Percentiles rank a stretch among this genome's conserved stretches.
These are phyloP conservation scores for Chondrosia reniformis DNA, from an alignment of 37 sponge, comb jelly and placozoan species.

Conservation along the genomic window DNA sequence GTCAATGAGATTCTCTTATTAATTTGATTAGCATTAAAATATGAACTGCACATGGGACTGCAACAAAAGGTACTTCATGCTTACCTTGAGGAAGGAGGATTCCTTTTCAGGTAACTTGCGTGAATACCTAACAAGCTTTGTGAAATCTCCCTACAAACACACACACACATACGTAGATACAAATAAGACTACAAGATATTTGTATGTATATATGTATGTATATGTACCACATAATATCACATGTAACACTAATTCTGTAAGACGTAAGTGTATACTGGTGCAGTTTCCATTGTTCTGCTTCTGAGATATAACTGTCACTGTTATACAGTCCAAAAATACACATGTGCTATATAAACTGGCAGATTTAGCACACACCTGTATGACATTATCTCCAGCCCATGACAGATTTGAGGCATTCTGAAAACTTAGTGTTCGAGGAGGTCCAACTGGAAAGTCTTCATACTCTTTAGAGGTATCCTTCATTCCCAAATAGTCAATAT, in stretches of 20 bases:
- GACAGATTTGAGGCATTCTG: constrained; percentile 46
- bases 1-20: too few species aligned
- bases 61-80: too few species aligned
- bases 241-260: too few species aligned
- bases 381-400: constrained; percentile 55
- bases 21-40: too few species aligned
- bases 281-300: too few species aligned
- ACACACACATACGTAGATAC: background rate
- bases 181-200: background rate
- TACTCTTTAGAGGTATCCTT: background rate
- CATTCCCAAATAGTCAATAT: constrained; percentile 52
- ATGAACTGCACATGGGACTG: too few species aligned
- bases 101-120: constrained; percentile 84
- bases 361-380: constrained; percentile 73
- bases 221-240: too few species aligned
- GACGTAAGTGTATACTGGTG: too few species aligned
- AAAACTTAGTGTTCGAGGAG: constrained; percentile 55
- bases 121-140: constrained; percentile 71
- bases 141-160: constrained; percentile 56
- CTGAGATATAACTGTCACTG: too few species aligned
- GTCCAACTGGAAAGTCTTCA: constrained; percentile 61
- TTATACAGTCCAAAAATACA: background rate
- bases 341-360: background rate
- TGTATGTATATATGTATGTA: too few species aligned
- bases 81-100: constrained; percentile 71